These are phyloP conservation scores for Pheucticus melanocephalus DNA, from an alignment of 2,113 vertebrate genomes.

Conservation along the genomic window DNA sequence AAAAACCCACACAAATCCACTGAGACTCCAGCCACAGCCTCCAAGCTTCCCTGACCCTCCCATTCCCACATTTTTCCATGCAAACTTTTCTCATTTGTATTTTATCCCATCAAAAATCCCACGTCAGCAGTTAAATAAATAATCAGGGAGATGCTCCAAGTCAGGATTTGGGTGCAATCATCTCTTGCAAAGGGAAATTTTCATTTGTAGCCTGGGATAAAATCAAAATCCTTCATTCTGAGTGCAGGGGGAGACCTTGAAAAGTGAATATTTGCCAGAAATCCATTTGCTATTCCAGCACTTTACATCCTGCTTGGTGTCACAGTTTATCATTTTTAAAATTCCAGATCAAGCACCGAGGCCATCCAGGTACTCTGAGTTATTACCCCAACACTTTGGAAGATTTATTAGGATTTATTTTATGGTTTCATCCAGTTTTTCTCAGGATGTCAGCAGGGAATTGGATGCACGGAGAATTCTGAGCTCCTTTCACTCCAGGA, in stretches of 20 bases:
- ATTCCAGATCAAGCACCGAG: neutral
- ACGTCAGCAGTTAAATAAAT: neutral
- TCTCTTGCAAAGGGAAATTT: neutral
- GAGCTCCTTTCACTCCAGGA: rapidly evolving
- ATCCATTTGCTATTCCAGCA: neutral
- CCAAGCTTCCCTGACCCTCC: neutral
- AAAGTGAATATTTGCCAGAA: neutral
- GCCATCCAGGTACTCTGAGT: neutral
- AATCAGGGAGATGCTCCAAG: neutral
- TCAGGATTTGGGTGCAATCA: neutral
- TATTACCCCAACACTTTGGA: neutral
- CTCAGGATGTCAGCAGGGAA: neutral
- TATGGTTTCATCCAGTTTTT: neutral
- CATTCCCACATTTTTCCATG: neutral
- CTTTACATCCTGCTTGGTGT: neutral
- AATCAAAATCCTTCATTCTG: neutral
- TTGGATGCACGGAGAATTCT: neutral
- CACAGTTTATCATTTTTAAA: neutral
- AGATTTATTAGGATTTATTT: neutral
- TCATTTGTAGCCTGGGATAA: neutral
- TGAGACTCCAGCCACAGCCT: neutral
- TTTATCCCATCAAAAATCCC: neutral
- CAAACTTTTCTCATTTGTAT: neutral
- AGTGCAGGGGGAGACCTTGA: neutral
- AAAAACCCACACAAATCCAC: too few relatives aligned